Evolutionary conservation across 2,888 invertebrate species (phyloP), one percentile per base, ranked within the genome.

Genomic region (Drosophila gaucha): DNA sequence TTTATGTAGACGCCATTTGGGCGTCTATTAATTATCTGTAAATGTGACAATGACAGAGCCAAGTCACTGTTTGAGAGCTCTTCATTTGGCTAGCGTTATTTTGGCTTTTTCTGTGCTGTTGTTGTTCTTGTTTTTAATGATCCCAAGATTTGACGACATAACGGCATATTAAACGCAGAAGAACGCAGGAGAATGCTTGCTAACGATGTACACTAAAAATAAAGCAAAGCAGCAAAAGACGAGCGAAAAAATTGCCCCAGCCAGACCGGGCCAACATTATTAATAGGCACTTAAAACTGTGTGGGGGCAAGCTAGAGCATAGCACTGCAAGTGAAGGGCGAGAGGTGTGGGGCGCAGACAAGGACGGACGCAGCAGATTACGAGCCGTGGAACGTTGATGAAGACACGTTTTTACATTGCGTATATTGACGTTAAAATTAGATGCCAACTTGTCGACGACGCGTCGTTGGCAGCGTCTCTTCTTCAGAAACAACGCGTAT

Each of bases 401-500:
- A 80, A 86, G 86, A 83, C 80, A 83, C 82, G 86, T 86, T 86
- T 83, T 76, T 80, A 78, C 86, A 83, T 83, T 83, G 71, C 76
- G 75, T 86, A 73, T 83, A 83, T 86, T 83, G 86, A 86, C 86
- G 80, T 86, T 86, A 83, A 83, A 83, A 83, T 83, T 83, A 86
- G 82, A 83, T 78, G 82, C 70, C 82, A 83, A 83, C 83, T 86
- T 83, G 82, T 80, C 83, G 80, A 63, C 62, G 69, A 54, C 62
- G 65, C 64, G 74, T 69, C 66, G 67, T 47, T 47, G 60, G 43
- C 54, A 43, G 38, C 18, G 63, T 56, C 55, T 44, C 56, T 44
- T 57, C 38, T 44, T 33, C 54, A 54, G 67, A 68, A 83, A 86
- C 86, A 82, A 75, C 73, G 70, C 67, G 84, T 83, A 86, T 86